These are phyloP conservation scores for Esox masquinongy DNA, from an alignment of 2,797 vertebrate species.

Conservation along the genomic window DNA sequence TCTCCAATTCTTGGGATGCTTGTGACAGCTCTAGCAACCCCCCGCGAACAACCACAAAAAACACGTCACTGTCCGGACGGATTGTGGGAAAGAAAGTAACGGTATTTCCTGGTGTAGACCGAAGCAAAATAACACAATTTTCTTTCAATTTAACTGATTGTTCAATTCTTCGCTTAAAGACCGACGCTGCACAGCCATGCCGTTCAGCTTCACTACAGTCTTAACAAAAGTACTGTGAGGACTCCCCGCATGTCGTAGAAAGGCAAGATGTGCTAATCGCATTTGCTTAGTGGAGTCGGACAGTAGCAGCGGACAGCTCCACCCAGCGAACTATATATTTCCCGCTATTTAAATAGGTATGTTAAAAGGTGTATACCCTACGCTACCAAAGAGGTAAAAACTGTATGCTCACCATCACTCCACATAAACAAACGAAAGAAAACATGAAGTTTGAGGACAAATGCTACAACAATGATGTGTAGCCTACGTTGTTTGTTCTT, in stretches of 20 bases:
- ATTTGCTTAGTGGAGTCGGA: slow-evolving; percentile 52
- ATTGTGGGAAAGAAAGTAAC: slow-evolving; percentile 21
- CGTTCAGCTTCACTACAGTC: slow-evolving; percentile 31
- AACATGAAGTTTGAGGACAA: not conserved
- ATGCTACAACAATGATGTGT: not conserved
- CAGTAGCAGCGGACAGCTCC: slow-evolving; percentile 67
- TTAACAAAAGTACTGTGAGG: slow-evolving; percentile 39
- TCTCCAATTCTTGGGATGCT: slow-evolving; percentile 9
- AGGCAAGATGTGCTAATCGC: slow-evolving; percentile 77
- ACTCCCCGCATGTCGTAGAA: not conserved
- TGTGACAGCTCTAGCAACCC: slow-evolving; percentile 20
- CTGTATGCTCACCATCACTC: not conserved
- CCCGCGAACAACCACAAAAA: slow-evolving; percentile 38
- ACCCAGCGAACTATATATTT: slow-evolving; percentile 54
- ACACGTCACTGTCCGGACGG: slow-evolving; percentile 58
- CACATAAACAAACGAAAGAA: not conserved
- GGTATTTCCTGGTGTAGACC: slow-evolving; percentile 5
- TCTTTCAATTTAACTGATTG: not conserved
- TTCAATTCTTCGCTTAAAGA: not conserved
- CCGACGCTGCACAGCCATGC: slow-evolving; percentile 11
- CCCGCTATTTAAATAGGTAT: slow-evolving; percentile 27
- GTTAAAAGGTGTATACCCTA: not conserved
- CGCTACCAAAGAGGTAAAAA: not conserved
- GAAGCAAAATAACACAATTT: not conserved
- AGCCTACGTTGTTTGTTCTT: not conserved